Evolutionary conservation across 2,888 invertebrate genomes (phyloP).

Genomic region (Morinoia aosen): DNA sequence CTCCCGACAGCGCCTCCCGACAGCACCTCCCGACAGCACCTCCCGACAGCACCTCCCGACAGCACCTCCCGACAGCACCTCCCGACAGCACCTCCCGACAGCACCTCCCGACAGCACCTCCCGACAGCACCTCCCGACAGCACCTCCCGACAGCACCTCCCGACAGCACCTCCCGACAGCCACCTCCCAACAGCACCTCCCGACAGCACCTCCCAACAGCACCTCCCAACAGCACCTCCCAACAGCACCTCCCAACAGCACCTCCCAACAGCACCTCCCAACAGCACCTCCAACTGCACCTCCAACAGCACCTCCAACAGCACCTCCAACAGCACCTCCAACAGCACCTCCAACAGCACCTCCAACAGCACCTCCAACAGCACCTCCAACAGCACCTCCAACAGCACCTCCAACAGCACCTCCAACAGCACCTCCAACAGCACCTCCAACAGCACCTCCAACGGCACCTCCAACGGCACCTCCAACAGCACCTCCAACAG

Average conservation of each 20-base stretch:
- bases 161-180: neutral
- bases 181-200: neutral
- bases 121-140: neutral
- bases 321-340: neutral
- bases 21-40: no score
- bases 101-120: neutral
- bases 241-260: no score
- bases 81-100: neutral
- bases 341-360: neutral
- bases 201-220: no score
- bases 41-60: neutral
- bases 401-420: neutral
- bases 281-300: no score
- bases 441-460: neutral
- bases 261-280: neutral
- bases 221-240: no score
- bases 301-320: neutral
- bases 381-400: neutral
- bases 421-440: neutral
- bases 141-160: neutral
- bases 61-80: neutral
- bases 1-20: neutral
- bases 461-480: neutral
- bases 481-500: neutral
- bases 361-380: neutral